phyloP scores from a whole-genome alignment of 2,113 vertebrate species.

The Anthoscopus minutus region DNA sequence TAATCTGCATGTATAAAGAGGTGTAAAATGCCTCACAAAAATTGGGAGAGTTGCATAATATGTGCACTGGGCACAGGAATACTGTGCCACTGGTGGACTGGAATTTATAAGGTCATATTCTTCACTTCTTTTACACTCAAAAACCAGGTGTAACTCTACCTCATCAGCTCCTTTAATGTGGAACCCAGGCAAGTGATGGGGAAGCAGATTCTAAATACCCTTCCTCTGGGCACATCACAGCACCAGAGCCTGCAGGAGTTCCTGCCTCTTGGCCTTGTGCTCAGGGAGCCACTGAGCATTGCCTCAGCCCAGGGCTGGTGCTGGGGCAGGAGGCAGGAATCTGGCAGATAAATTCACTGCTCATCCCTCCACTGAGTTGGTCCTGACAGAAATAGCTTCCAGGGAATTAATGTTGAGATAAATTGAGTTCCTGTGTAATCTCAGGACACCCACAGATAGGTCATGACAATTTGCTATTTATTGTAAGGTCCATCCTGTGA shows the following conservation, averaged over 20 bases:
- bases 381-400: slow-evolving; percentile 42
- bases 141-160: neutral
- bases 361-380: neutral
- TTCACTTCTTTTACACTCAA: neutral
- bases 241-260: neutral
- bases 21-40: neutral
- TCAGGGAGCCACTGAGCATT: neutral
- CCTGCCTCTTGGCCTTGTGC: neutral
- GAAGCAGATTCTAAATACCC: neutral
- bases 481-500: slow-evolving; percentile 55
- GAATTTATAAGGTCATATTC: neutral
- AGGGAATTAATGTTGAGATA: slow-evolving; percentile 38
- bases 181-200: neutral
- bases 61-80: neutral
- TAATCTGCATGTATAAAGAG: neutral
- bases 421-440: slow-evolving; percentile 53
- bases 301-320: neutral
- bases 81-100: neutral
- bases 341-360: neutral
- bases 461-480: slow-evolving; percentile 56
- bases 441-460: slow-evolving; percentile 54
- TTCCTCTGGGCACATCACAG: neutral
- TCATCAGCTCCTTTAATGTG: neutral
- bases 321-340: neutral
- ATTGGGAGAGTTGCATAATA: neutral